Base-by-base conservation (phyloP, 2,888 invertebrate species). In the Ophion slaviceki region DNA sequence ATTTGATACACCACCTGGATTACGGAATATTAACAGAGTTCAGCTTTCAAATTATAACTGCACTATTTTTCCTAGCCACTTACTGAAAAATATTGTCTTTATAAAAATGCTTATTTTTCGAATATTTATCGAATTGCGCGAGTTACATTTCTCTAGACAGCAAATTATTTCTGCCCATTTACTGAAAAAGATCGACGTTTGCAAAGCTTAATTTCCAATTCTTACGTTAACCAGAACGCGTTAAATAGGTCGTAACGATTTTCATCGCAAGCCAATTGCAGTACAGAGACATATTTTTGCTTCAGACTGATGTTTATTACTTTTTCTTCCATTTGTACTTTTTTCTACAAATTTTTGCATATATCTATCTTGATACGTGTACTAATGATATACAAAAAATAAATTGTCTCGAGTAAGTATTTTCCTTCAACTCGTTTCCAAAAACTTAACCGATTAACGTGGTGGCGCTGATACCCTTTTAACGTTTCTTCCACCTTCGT, bases 11-110 rank as follows among this genome's bases (percentile, higher is more conserved):
- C 8, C 70, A 28, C 59, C 45, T 53, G 28, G 28, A 61, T 74
- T 80, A 62, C 28, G 20, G 36, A 75, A 70, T 70, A 70, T 62
- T 75, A 32, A 45, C 8, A n/a, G 28, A 61, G 14, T 47, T 64
- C 17, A 28, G 24, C 32, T 53, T 53, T 53, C 14, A 14, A 14
- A 53, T 53, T 17, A 5, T 7, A 66, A 66, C 53, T 70, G 10
- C n/a, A n/a, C 5, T 47, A 1, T 70, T 28, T 24, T 70, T 17
- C 11, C 4, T 14, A 53, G 14, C 11, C 11, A 14, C 17, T 4
- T 3, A 14, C 3, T 14, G 2, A 47, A 47, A 53, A 53, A 2
- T 1, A 1, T 53, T 53, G 53, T 36, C 36, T 36, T 36, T 5
- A 36, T 36, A 36, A 36, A 36, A 36, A 5, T 36, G 36, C 7